Percentiles rank a stretch among this genome's conserved stretches.
These are phyloP conservation scores for Tetrax tetrax DNA, from an alignment of 2,113 vertebrate species.

Conservation along the genomic window DNA sequence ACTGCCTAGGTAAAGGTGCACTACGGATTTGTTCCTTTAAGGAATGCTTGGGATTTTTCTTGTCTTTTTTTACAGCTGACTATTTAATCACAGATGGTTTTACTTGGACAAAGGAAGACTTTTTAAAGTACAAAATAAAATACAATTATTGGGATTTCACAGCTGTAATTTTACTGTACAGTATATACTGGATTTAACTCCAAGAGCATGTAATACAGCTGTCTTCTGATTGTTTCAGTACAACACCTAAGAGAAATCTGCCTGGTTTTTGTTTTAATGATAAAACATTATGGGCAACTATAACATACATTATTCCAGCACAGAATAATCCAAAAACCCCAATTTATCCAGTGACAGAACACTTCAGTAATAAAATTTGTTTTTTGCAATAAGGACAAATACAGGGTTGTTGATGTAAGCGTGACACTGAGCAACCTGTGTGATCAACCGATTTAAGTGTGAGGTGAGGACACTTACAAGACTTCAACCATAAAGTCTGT, in stretches of 20 bases:
- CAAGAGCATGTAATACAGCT: background rate
- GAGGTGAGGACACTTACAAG: background rate
- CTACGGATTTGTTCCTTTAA: background rate
- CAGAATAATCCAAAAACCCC: background rate
- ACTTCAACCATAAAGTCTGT: background rate
- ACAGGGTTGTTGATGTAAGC: background rate
- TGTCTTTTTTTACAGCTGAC: background rate
- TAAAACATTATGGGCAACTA: background rate
- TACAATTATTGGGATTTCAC: background rate
- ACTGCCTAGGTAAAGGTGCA: background rate
- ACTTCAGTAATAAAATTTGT: background rate
- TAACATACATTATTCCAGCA: background rate
- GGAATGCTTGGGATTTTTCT: background rate
- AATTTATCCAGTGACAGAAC: background rate
- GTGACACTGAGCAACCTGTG: background rate
- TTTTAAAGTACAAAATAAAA: background rate
- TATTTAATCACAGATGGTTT: background rate
- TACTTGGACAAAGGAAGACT: background rate
- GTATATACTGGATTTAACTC: background rate
- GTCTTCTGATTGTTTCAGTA: background rate
- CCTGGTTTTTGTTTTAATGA: background rate
- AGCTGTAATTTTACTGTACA: background rate
- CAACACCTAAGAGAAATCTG: background rate
- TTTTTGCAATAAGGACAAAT: background rate
- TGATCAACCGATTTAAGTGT: fast-evolving